Base-by-base conservation (phyloP, 2,113 vertebrate genomes). In the Chlamydotis undulata region DNA sequence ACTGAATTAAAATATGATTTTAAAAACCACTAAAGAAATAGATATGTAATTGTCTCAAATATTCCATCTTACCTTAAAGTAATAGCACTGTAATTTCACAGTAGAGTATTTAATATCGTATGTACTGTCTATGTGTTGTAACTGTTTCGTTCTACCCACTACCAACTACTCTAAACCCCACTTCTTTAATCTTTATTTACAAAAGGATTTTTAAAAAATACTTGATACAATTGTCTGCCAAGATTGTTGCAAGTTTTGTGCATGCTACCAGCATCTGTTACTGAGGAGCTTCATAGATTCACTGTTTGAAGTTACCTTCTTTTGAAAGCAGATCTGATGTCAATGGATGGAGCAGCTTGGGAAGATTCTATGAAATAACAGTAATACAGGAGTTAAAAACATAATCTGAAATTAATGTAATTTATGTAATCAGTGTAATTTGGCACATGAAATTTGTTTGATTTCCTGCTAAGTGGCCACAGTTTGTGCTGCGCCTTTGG, bases 321-420 rank as follows among this genome's bases (percentile, higher is more conserved):
- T 98, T 99, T 99, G 98, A 99, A 99, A 96, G 99, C 99, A 94
- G 99, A 99, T 97, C 99, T 98, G 98, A 99, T 99, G 97, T 99
- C 99, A 97, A 99, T 98, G 97, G 90, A 98, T 94, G 98, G 98
- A 91, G 98, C 97, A 84, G 97, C 97, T 39, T 98, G 98, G 31
- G 98, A 98, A 64, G 97, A 92, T 96, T 99, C 99, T 99, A 97
- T 57, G 97, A 98, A 97, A 98, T 78, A 98, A 78, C 49, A 28
- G 93, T 89, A 79, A 95, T 10, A 83, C 47, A 78, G 41, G 70
- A 83, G 95, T 88, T 93, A 95, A 79, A 68, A 90, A 23, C 5
- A 6, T 33, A 39, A 60, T 23, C 78, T 53, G 11, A 87, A 84
- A 63, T 19, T 28, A 33, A 57, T 37, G 4, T 61, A 4, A 25